Conservation (phyloP, 2,888 invertebrate species). For the Gisinianus flammeolus region DNA sequence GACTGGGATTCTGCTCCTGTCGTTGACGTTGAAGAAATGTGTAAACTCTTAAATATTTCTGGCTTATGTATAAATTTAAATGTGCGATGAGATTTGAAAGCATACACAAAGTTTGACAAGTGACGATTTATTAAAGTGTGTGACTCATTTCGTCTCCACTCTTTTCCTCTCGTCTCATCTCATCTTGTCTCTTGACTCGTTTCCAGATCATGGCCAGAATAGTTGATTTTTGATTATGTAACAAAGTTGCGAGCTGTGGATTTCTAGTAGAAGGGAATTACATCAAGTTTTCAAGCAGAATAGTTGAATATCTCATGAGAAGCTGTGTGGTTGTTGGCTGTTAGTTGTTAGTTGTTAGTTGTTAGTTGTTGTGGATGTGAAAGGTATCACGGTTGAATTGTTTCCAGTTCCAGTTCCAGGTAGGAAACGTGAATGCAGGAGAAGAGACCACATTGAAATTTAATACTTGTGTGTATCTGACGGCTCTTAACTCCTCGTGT, state of each 20-base stretch:
- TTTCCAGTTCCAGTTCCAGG: neutral
- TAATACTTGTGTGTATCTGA: conserved; percentile 18
- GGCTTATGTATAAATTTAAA: neutral
- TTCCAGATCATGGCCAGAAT: neutral
- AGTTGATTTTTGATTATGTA: neutral
- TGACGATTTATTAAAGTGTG: too few species aligned
- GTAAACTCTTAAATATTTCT: neutral
- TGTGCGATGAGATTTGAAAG: neutral
- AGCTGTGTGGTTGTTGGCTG: too few species aligned
- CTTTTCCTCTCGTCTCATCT: too few species aligned
- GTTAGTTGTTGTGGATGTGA: too few species aligned
- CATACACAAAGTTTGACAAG: neutral
- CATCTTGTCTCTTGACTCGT: neutral
- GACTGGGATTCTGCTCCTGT: neutral
- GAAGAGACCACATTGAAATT: neutral
- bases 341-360: too few species aligned
- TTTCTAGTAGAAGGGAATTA: too few species aligned
- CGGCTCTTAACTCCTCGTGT: conserved; percentile 34
- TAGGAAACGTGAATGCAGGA: neutral
- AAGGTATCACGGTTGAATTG: neutral
- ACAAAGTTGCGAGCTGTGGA: neutral
- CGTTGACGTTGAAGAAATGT: too few species aligned
- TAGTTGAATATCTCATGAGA: too few species aligned
- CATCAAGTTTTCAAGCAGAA: too few species aligned
- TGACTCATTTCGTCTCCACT: too few species aligned